phyloP scores from a whole-genome alignment of 2,113 vertebrate genomes.

The Zeus faber region DNA sequence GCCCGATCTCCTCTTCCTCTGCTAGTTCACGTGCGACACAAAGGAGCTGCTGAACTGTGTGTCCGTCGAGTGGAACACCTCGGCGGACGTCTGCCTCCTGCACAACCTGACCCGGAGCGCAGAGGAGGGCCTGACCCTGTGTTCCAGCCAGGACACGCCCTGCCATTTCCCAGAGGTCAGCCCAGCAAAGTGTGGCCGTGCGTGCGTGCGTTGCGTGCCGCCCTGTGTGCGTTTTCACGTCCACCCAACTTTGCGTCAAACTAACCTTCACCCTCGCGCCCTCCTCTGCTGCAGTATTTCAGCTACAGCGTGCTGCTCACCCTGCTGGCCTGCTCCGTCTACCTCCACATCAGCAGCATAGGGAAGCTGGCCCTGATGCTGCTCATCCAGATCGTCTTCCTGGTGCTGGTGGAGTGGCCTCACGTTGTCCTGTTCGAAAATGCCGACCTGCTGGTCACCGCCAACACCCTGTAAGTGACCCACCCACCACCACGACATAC shows the following conservation, averaged over 20 bases:
- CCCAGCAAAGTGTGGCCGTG: constrained; percentile 8
- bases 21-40: constrained; percentile 86
- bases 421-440: constrained; percentile 89
- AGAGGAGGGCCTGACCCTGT: constrained; percentile 72
- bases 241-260: too few relatives aligned
- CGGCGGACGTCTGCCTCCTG: constrained; percentile 82
- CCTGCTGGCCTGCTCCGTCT: constrained; percentile 93
- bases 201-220: neutral
- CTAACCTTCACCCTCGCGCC: constrained; percentile 1
- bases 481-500: neutral
- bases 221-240: neutral
- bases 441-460: constrained; percentile 85
- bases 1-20: constrained; percentile 5
- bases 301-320: constrained; percentile 89
- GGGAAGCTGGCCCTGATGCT: constrained; percentile 91
- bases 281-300: constrained; percentile 82
- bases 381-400: constrained; percentile 84
- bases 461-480: constrained; percentile 85
- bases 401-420: constrained; percentile 89
- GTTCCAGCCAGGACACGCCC: constrained; percentile 69
- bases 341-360: constrained; percentile 97
- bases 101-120: constrained; percentile 79
- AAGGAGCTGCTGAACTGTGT: constrained; percentile 78
- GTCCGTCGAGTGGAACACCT: constrained; percentile 73
- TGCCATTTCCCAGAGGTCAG: constrained; percentile 94